Evolutionary conservation across 2,113 vertebrate species (phyloP), one percentile per base, ranked within the genome.

Genomic region (Notarius lentiginosus): DNA sequence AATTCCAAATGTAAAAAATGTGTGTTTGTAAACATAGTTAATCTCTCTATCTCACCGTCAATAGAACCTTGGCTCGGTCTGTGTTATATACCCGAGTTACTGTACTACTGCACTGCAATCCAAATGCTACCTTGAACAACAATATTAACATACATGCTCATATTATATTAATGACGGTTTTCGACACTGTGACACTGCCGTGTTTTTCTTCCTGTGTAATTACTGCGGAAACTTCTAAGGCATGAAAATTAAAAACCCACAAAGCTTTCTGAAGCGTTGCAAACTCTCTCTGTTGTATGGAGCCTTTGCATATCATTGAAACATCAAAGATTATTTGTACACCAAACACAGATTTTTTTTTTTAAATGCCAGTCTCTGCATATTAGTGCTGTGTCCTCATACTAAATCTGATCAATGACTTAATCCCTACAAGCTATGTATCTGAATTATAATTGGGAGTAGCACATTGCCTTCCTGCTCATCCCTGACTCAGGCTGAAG

Each of bases 361-460:
- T 89, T 83, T 65, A 34, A 72, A 84, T 65, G 60, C n/a, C 83
- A 85, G 85, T 65, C 75, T 87, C 7, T 84, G 81, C 87, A 76
- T 7, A 83, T 53, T 87, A 79, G 63, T 87, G 76, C 55, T 76
- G 66, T 72, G 41, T 8, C 49, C 68, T 91, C 87, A 72, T 86
- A 81, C 81, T 90, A 91, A 91, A 92, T 90, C 90, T 91, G 88
- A 92, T 92, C 91, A 92, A 85, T 91, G 91, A 58, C 86, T 89
- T 84, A 30, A 88, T 90, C 85, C 80, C 87, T 88, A 83, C 79
- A 66, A 91, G 82, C 88, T 55, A 77, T 91, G 91, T 87, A 87
- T 93, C 86, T 87, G 79, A 86, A 92, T 90, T 85, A 91, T 92
- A 92, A 92, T 90, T 91, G 88, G 85, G 84, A 84, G 80, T 24